Conservation (phyloP, 2,113 vertebrate genomes). For the Dicerorhinus sumatrensis region DNA sequence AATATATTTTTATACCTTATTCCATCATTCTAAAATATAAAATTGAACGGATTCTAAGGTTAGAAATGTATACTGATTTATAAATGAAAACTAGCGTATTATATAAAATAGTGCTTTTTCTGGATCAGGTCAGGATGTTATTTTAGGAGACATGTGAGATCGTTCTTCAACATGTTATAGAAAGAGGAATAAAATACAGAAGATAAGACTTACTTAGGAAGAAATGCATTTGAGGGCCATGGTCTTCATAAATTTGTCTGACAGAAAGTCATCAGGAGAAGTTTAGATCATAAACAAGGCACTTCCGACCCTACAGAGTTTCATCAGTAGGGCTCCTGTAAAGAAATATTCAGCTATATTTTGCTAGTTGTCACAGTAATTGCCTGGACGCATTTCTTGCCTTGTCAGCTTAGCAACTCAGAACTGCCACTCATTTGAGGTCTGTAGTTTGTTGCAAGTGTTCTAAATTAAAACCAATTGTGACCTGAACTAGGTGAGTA, state of each 20-base stretch:
- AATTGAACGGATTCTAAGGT: not conserved
- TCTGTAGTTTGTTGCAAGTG: not conserved
- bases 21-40: slow-evolving; percentile 31
- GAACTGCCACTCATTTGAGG: not conserved
- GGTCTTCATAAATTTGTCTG: slow-evolving; percentile 41
- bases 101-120: not conserved
- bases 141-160: not conserved
- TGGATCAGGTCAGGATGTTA: not conserved
- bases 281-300: not conserved
- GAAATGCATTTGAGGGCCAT: not conserved
- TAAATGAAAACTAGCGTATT: not conserved
- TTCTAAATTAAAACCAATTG: slow-evolving; percentile 38
- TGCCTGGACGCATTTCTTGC: not conserved
- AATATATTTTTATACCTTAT: slow-evolving; percentile 43
- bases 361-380: not conserved
- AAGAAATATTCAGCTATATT: not conserved
- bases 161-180: not conserved
- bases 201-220: not conserved
- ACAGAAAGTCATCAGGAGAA: not conserved
- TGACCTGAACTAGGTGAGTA: not conserved
- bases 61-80: slow-evolving; percentile 44
- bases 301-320: not conserved
- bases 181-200: not conserved
- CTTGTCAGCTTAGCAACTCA: not conserved
- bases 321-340: not conserved